Evolutionary conservation across 2,113 vertebrate species (phyloP), one percentile per base, ranked within the genome.

Genomic region (Camelus bactrianus): DNA sequence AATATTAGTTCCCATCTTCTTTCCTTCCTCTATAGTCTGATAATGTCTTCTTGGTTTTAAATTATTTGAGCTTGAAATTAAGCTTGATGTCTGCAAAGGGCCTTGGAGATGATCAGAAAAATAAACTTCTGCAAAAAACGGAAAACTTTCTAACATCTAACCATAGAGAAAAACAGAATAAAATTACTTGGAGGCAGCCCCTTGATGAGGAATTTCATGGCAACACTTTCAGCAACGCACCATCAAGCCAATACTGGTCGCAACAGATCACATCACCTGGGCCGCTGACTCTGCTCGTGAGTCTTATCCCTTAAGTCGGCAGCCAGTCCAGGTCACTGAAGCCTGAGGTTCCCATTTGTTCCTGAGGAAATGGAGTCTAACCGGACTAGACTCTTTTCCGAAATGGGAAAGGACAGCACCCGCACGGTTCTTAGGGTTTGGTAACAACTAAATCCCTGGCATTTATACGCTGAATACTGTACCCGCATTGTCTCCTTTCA

Each of bases 41-140:
- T 20, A 70, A 17, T 5, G 14, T 90, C 50, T 62, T n/a, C 32
- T 79, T 84, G 48, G 12, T 75, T 92, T 80, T 28, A 50, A 15
- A n/a, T 69, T 60, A 76, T 26, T 75, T 42, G 50, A 84, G 58
- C 42, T 88, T 75, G 30, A 93, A 89, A 76, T 86, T 72, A 76
- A 92, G 17, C n/a, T 97, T 85, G 30, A 35, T 30, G 26, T 32
- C 60, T 22, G 30, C 73, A 89, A 46, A 91, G 10, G 28, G 48
- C 46, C 32, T 70, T 93, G 77, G 81, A 95, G 67, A 16, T 75
- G 20, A 93, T 62, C 67, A 96, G 46, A 89, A 96, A 93, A 64
- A 52, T 38, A 69, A 24, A 67, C 11, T 64, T 60, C 70, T 3
- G 11, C 70, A 62, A 38, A 72, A 67, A 77, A 26, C 20, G 15